Evolutionary conservation across 92 coral and sea anemone genomes (phyloP).

Genomic region (Zoanthus sociatus): DNA sequence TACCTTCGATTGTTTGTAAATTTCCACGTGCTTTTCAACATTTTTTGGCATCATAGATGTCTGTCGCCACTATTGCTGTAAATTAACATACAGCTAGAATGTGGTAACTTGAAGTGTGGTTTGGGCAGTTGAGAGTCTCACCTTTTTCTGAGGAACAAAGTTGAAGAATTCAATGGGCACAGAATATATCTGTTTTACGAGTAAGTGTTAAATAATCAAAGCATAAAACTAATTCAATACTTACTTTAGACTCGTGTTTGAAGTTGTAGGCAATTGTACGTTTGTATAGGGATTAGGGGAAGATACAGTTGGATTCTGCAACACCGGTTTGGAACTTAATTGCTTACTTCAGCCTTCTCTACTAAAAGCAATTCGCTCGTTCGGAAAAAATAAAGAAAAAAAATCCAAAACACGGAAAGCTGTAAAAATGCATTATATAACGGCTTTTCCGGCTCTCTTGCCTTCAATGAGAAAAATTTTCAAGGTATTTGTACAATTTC

Average conservation of each 20-base stretch:
- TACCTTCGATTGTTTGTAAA: too few species aligned
- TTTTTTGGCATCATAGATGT: too few species aligned
- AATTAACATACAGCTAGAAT: too few species aligned
- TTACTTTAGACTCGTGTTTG: not conserved
- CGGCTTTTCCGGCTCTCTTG: not conserved
- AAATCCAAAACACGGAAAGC: not conserved
- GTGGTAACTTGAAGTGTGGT: too few species aligned
- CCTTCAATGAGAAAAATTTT: not conserved
- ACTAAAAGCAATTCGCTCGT: not conserved
- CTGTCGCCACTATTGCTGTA: too few species aligned
- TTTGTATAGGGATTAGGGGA: not conserved
- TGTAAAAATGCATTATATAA: not conserved
- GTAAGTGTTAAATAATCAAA: not conserved
- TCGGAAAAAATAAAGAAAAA: not conserved
- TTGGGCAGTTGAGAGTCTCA: too few species aligned
- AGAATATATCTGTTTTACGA: too few species aligned
- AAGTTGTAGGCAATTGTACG: not conserved
- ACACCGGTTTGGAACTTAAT: not conserved
- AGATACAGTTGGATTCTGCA: not conserved
- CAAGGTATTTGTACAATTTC: too few species aligned
- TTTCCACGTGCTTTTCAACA: too few species aligned
- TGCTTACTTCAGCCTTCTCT: not conserved
- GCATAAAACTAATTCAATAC: not conserved
- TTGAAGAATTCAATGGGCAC: too few species aligned
- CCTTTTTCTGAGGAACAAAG: too few species aligned